Evolutionary conservation across 2,113 vertebrate species (phyloP), one percentile per base, ranked within the genome.

Genomic region (Coptodon rendalli): DNA sequence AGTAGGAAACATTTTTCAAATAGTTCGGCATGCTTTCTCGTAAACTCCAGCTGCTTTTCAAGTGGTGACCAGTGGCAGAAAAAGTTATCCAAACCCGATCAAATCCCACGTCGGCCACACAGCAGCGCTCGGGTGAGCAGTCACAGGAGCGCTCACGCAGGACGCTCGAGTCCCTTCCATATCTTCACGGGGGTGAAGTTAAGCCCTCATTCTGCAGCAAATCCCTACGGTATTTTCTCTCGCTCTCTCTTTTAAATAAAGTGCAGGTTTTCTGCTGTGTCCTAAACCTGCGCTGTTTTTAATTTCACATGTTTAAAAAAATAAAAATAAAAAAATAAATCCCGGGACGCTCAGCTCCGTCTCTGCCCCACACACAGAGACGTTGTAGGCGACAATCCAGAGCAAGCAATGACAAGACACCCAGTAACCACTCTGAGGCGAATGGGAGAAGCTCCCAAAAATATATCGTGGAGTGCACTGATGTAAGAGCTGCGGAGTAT

Each of bases 141-240:
- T 88, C 85, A 19, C 89, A 88, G 83, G 54, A 24, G 86, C 9
- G 56, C 71, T 53, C 11, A 43, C 11, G 24, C 81, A 40, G 45
- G 63, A 84, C 73, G 54, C 89, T 85, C 81, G 80, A 89, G 87
- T 87, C 93, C 80, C 82, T 76, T 96, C 93, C 91, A 95, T 91
- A 50, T 87, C 92, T 95, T 95, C 93, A 92, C 91, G 81, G 45
- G n/a, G n/a, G 90, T 93, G 94, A 95, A 89, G 94, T 96, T 96
- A 96, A 87, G 14, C 53, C 83, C 83, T 90, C 91, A 94, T 92
- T 91, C 22, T 80, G 36, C 34, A 19, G 2, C 66, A 78, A 66
- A 7, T 43, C 82, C 43, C 13, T 11, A 8, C 11, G 1, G 50
- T 53, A 22, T 52, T 68, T 22, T 66, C 34, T n/a, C 10, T 66